These are phyloP conservation scores for Tinea trinotella DNA, from an alignment of 2,888 invertebrate species.

Conservation along the genomic window DNA sequence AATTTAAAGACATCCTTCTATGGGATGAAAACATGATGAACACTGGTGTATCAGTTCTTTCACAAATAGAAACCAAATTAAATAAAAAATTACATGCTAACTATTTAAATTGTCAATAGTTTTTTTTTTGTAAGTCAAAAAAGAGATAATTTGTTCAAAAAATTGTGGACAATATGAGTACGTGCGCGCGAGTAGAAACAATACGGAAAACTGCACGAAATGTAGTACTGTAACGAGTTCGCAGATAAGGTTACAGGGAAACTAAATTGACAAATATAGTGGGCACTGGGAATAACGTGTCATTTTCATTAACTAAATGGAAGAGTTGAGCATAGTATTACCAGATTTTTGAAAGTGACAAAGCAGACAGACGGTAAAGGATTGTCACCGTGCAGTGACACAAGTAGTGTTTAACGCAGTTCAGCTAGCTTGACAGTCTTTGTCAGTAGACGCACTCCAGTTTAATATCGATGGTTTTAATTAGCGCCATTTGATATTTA, in stretches of 20 bases:
- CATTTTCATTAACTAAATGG: constrained; percentile 4
- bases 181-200: constrained; percentile 53
- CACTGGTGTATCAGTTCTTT: neutral
- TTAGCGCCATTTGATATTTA: too few relatives aligned
- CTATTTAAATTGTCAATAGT: neutral
- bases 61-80: neutral
- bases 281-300: neutral
- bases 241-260: constrained; percentile 40
- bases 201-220: constrained; percentile 59
- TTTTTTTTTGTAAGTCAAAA: neutral
- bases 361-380: too few relatives aligned
- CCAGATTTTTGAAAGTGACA: too few relatives aligned
- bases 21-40: constrained; percentile 29
- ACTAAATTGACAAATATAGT: constrained; percentile 23
- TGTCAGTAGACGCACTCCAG: too few relatives aligned
- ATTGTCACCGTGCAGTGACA: too few relatives aligned
- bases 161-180: constrained; percentile 21
- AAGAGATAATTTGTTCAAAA: neutral
- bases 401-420: too few relatives aligned
- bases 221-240: constrained; percentile 28
- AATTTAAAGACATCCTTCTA: constrained; percentile 41
- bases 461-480: too few relatives aligned
- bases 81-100: neutral
- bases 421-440: too few relatives aligned
- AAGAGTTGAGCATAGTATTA: neutral